Conservation (phyloP, 2,113 vertebrate genomes). For the western clawed frog (Xenopus tropicalis) region DNA sequence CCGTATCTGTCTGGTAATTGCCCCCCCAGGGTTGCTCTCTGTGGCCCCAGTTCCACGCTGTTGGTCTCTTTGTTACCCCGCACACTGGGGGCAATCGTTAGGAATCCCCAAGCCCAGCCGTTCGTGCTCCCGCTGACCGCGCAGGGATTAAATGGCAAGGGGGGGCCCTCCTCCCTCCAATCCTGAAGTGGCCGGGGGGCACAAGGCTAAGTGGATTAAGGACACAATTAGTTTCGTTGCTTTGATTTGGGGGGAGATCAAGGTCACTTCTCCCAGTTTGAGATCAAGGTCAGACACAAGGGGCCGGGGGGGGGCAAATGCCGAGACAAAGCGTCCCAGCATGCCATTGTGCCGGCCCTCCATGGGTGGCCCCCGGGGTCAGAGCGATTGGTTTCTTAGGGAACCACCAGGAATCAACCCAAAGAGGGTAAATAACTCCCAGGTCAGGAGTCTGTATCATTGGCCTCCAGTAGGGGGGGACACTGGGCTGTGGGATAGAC, state of each 20-base stretch:
- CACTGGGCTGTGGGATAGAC: too few relatives aligned
- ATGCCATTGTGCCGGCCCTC: neutral
- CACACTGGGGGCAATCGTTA: conserved; percentile 27
- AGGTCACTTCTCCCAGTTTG: conserved; percentile 18
- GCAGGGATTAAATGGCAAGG: conserved; percentile 29
- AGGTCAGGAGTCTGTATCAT: too few relatives aligned
- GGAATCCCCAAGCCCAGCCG: conserved; percentile 36
- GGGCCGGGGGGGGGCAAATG: conserved; percentile 1
- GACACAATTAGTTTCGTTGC: conserved; percentile 2
- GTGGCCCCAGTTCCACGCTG: conserved; percentile 16
- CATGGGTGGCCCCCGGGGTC: conserved; percentile 11
- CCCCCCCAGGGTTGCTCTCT: neutral
- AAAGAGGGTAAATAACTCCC: neutral
- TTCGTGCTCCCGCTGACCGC: conserved; percentile 17
- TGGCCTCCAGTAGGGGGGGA: too few relatives aligned
- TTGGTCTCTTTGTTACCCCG: conserved; percentile 22
- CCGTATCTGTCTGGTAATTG: neutral
- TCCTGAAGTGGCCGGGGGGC: conserved; percentile 32
- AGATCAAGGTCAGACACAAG: conserved; percentile 32
- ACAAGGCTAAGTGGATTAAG: conserved; percentile 39
- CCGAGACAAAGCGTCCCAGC: neutral
- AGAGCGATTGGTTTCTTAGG: conserved; percentile 25
- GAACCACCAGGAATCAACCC: neutral
- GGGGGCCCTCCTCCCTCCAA: conserved; percentile 29
- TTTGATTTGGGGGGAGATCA: conserved; percentile 19